Conservation (phyloP, 2,113 vertebrate genomes). For the Castor canadensis region DNA sequence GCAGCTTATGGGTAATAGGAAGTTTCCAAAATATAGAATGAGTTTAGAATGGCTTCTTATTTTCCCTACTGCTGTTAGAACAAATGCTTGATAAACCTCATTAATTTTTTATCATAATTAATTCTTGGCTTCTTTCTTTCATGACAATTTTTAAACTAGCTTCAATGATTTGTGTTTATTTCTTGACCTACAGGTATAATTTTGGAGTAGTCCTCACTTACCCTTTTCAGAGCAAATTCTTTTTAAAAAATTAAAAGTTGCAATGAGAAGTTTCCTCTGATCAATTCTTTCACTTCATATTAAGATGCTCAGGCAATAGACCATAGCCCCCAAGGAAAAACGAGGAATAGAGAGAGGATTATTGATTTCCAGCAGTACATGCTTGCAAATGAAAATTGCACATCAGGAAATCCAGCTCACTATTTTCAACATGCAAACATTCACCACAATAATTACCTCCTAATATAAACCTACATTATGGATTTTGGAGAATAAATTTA, state of each 20-base stretch:
- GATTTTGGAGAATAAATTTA: constrained; percentile 1
- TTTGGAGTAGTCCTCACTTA: constrained; percentile 28
- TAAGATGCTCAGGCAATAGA: neutral
- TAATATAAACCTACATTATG: constrained; percentile 20
- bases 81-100: constrained; percentile 47
- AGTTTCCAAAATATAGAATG: neutral
- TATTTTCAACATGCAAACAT: constrained; percentile 50
- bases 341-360: constrained; percentile 22
- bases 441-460: constrained; percentile 21
- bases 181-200: constrained; percentile 14
- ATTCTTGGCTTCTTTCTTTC: constrained; percentile 62
- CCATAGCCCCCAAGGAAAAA: neutral
- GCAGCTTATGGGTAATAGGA: too few species aligned
- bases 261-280: neutral
- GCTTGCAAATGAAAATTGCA: constrained; percentile 41
- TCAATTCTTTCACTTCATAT: neutral
- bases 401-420: constrained; percentile 10
- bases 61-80: neutral
- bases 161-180: constrained; percentile 56
- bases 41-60: constrained; percentile 4
- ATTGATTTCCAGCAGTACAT: constrained; percentile 43
- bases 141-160: constrained; percentile 48
- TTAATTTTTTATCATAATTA: constrained; percentile 54
- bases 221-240: neutral
- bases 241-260: neutral